A percentile compares a stretch with the other conserved stretches of the same genome.
These are phyloP conservation scores for Pao palembangensis DNA, from an alignment of 2,113 vertebrate genomes.

Conservation along the genomic window DNA sequence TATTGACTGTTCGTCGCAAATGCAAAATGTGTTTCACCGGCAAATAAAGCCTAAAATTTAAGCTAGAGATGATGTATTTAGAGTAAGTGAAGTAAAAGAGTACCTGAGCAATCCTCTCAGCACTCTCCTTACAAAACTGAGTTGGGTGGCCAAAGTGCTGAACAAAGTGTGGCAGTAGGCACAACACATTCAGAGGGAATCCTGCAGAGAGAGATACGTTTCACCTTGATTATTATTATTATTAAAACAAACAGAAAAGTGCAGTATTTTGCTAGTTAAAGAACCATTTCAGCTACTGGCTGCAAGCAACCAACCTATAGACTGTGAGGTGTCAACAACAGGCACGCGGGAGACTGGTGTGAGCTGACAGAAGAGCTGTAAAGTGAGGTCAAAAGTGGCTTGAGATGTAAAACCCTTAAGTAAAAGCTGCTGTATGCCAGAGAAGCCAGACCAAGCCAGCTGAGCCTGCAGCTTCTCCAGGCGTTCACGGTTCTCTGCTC, in stretches of 20 bases:
- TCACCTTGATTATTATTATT: neutral
- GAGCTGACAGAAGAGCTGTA: conserved; percentile 94
- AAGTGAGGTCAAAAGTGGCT: conserved; percentile 89
- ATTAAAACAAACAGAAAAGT: neutral
- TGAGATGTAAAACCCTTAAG: conserved; percentile 97
- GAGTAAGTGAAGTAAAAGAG: neutral
- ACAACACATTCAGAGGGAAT: conserved; percentile 95
- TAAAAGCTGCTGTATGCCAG: conserved; percentile 92
- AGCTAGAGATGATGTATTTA: neutral
- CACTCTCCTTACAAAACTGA: conserved; percentile 96
- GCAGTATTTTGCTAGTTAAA: neutral
- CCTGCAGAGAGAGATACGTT: conserved; percentile 68
- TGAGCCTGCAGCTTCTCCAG: conserved; percentile 95
- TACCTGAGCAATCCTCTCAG: conserved; percentile 97
- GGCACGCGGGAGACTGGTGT: conserved; percentile 91
- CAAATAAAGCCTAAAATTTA: too few species aligned
- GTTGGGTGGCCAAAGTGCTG: conserved; percentile 93
- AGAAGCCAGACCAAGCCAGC: conserved; percentile 94
- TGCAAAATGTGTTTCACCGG: neutral
- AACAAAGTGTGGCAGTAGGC: conserved; percentile 95
- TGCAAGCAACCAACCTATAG: conserved; percentile 81
- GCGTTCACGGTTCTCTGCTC: conserved; percentile 92
- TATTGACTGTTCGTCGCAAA: neutral
- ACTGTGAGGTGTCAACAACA: conserved; percentile 97
- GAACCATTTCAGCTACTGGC: neutral